Percentiles rank a stretch among this genome's conserved stretches.
phyloP scores from a whole-genome alignment of 2,797 vertebrate species.

The Takifugu rubripes region DNA sequence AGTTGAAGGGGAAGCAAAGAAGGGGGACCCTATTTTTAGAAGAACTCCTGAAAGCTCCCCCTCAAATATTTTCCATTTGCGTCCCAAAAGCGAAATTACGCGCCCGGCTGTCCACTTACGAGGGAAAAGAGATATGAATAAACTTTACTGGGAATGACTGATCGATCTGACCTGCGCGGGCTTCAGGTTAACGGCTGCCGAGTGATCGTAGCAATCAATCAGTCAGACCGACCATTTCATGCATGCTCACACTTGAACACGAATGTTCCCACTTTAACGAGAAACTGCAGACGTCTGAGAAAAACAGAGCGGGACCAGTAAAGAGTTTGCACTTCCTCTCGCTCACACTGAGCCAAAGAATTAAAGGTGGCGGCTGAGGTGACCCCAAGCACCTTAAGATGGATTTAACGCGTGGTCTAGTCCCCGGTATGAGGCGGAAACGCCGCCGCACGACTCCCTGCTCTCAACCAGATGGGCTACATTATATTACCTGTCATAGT shows the following conservation, averaged over 20 bases:
- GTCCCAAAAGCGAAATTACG: slow-evolving; percentile 66
- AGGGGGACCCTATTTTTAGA: slow-evolving; percentile 72
- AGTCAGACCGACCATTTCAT: neutral
- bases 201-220: slow-evolving; percentile 16
- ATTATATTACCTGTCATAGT: slow-evolving; percentile 57
- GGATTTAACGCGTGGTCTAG: slow-evolving; percentile 37
- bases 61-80: slow-evolving; percentile 73
- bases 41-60: slow-evolving; percentile 75
- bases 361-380: slow-evolving; percentile 25
- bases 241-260: slow-evolving; percentile 1
- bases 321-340: slow-evolving; percentile 36
- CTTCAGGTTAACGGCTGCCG: slow-evolving; percentile 41
- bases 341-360: slow-evolving; percentile 11
- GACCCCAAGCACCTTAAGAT: slow-evolving; percentile 37
- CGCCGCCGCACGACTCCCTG: slow-evolving; percentile 12
- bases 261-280: slow-evolving; percentile 17
- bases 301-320: slow-evolving; percentile 35
- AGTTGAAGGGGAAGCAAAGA: slow-evolving; percentile 52
- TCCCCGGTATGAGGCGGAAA: slow-evolving; percentile 28
- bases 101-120: slow-evolving; percentile 38
- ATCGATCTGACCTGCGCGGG: slow-evolving; percentile 43
- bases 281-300: slow-evolving; percentile 35
- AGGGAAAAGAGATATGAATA: slow-evolving; percentile 26
- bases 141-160: slow-evolving; percentile 31
- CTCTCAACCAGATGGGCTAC: slow-evolving; percentile 58